Evolutionary conservation across 2,113 vertebrate species (phyloP).

Genomic region (Pavo muticus): DNA sequence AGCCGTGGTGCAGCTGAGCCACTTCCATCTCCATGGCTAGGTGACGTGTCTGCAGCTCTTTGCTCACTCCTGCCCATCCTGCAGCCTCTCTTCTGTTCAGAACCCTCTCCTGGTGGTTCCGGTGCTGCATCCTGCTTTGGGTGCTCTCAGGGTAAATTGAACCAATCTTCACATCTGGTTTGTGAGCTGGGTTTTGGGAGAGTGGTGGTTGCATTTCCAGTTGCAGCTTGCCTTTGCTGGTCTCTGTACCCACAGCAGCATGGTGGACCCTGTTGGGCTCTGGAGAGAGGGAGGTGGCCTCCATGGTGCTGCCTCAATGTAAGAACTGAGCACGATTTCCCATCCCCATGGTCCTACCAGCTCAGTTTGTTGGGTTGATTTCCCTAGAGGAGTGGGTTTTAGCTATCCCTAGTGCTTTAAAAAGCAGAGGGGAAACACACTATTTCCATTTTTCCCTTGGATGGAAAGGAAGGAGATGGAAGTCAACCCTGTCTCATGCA

Average conservation of each 20-base stretch:
- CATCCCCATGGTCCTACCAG: background rate
- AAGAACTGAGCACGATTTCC: background rate
- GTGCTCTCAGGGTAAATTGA: background rate
- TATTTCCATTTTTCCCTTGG: background rate
- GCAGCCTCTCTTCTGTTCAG: background rate
- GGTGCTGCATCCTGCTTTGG: background rate
- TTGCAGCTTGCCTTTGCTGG: too few species aligned
- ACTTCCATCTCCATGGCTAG: background rate
- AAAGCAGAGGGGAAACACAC: background rate
- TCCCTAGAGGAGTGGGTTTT: background rate
- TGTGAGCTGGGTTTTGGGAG: background rate
- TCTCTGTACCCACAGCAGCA: background rate
- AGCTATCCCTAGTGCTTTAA: background rate
- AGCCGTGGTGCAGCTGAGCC: too few species aligned
- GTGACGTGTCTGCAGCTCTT: background rate
- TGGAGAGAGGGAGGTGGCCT: background rate
- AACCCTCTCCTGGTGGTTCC: too few species aligned
- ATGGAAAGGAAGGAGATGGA: background rate
- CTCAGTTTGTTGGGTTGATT: rapidly evolving
- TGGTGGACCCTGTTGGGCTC: background rate
- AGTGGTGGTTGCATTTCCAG: background rate
- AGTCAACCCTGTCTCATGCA: background rate
- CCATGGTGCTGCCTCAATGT: background rate
- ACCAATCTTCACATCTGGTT: background rate
- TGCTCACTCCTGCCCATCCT: background rate